phyloP scores from a whole-genome alignment of 2,797 vertebrate genomes.

The Smutsia gigantea region DNA sequence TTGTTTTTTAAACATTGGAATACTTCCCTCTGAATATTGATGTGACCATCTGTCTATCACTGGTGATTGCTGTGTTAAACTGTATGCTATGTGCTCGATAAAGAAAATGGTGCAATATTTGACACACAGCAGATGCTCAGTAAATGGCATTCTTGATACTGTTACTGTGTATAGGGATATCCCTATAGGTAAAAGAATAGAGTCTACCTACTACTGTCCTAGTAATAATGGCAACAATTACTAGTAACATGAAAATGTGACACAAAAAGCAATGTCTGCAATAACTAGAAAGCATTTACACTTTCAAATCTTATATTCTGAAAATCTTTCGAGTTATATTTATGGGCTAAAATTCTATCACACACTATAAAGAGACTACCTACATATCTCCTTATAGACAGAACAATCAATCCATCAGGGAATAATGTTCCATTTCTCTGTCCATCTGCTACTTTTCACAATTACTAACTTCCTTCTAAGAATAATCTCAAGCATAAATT shows the following conservation, averaged over 20 bases:
- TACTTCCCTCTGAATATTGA: background rate
- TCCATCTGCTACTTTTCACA: background rate
- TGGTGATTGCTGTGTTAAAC: background rate
- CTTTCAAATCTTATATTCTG: background rate
- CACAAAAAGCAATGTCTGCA: background rate
- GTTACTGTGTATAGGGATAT: background rate
- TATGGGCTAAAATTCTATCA: background rate
- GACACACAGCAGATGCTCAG: background rate
- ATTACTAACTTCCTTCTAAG: conserved; percentile 19
- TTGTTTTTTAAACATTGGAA: background rate
- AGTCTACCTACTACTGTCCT: background rate
- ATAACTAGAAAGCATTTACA: background rate
- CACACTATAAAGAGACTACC: background rate
- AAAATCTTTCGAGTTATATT: background rate
- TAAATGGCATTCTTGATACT: background rate
- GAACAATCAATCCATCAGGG: background rate
- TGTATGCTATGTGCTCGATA: background rate
- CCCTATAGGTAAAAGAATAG: background rate
- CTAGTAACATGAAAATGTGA: background rate
- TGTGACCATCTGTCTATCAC: background rate
- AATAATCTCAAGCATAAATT: conserved; percentile 20
- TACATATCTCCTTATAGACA: background rate
- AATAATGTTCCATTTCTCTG: background rate
- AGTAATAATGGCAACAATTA: background rate
- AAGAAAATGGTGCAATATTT: background rate